Conservation (phyloP, 2,888 invertebrate species). For the Andrena fulva region DNA sequence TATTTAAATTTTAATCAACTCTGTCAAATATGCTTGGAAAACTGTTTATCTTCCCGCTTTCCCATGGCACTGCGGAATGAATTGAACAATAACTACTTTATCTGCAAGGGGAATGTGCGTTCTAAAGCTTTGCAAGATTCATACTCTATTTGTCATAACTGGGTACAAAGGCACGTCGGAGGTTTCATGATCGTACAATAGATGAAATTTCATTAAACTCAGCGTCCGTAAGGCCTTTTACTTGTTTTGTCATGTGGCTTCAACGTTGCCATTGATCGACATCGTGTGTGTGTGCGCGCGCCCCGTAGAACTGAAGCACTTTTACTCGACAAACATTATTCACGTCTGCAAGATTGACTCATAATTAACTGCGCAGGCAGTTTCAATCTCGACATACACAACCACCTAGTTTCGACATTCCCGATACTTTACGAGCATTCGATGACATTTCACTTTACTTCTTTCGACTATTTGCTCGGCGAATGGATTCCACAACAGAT, state of each 20-base stretch:
- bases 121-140: background rate
- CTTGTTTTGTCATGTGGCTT: conserved; percentile 17
- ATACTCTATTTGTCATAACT: conserved; percentile 39
- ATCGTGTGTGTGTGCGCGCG: background rate
- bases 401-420: conserved; percentile 12
- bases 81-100: background rate
- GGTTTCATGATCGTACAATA: background rate
- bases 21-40: background rate
- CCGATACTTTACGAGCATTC: background rate
- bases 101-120: conserved; percentile 4
- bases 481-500: background rate
- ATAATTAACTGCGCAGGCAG: conserved; percentile 25
- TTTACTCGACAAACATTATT: background rate
- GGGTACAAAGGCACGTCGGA: background rate
- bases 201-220: conserved; percentile 25
- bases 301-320: background rate
- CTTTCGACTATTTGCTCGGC: conserved; percentile 1
- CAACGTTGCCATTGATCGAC: background rate
- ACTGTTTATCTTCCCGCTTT: background rate
- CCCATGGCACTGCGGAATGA: background rate
- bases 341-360: conserved; percentile 10
- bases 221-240: conserved; percentile 8
- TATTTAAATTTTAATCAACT: background rate
- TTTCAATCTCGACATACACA: background rate
- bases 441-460: conserved; percentile 18